Evolutionary conservation across 2,888 invertebrate genomes (phyloP).

Genomic region (Megaustenia siamemsis): DNA sequence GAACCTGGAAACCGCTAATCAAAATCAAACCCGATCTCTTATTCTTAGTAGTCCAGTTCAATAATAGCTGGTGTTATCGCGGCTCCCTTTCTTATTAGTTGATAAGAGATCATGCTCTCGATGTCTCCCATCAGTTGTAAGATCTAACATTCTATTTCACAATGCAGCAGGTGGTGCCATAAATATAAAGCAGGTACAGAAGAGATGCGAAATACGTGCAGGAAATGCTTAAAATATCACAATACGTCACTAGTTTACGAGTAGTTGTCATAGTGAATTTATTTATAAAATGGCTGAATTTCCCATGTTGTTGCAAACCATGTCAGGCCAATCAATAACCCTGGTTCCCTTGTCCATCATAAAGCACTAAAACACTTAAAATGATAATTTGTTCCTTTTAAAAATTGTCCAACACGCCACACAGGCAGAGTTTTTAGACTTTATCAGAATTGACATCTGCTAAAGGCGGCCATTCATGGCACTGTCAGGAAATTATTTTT

Average conservation of each 20-base stretch:
- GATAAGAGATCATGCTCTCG: no score
- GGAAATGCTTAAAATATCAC: background rate
- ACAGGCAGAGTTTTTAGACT: constrained; percentile 12
- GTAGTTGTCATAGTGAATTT: background rate
- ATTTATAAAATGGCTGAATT: background rate
- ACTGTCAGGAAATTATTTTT: background rate
- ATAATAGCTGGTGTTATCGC: no score
- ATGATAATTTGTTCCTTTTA: constrained; percentile 37
- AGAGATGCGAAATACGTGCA: background rate
- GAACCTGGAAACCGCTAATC: no score
- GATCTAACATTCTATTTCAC: no score
- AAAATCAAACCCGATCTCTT: no score
- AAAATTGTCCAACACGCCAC: background rate
- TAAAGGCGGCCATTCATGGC: background rate
- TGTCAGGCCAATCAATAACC: constrained; percentile 25
- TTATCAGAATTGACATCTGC: constrained; percentile 43
- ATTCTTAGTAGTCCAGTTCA: no score
- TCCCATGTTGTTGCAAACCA: background rate
- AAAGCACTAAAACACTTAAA: constrained; percentile 46
- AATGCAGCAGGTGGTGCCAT: no score
- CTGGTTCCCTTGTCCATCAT: constrained; percentile 16
- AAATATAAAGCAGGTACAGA: no score
- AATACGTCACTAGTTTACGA: background rate
- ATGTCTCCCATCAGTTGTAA: no score
- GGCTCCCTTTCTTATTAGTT: no score